Conservation (phyloP, 2,113 vertebrate species). For the Rhynchomys soricoides region DNA sequence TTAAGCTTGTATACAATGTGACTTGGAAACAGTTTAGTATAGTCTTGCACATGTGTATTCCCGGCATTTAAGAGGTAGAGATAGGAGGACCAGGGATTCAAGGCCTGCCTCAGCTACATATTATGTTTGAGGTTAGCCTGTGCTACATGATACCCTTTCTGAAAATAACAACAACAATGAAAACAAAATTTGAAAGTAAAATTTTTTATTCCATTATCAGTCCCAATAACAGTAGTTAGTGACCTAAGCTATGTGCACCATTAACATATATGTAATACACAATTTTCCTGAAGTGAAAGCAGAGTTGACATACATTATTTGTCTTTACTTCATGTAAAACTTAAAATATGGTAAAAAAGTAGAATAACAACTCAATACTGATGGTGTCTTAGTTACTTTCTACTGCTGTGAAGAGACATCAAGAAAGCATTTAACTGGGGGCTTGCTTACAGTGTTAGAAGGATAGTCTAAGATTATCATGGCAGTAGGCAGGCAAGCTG, state of each 20-base stretch:
- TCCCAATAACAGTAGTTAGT: neutral
- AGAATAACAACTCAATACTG: neutral
- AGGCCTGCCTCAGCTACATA: neutral
- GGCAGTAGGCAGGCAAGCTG: neutral
- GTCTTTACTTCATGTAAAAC: neutral
- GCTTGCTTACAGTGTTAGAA: neutral
- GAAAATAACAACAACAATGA: neutral
- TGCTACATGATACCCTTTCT: neutral
- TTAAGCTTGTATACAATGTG: neutral
- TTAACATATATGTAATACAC: neutral
- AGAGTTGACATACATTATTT: neutral
- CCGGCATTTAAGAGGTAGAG: neutral
- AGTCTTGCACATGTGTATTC: neutral
- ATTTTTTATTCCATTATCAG: neutral
- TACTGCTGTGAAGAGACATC: neutral
- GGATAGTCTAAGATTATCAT: neutral
- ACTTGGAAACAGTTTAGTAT: neutral
- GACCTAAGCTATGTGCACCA: neutral
- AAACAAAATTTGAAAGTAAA: neutral
- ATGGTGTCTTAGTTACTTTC: neutral
- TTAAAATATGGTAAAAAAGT: slow-evolving; percentile 9
- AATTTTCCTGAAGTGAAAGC: neutral
- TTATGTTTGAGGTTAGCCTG: neutral
- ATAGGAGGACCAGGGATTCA: neutral
- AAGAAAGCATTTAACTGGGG: neutral